phyloP scores from a whole-genome alignment of 2,888 invertebrate genomes.

The Geophilus truncorum region DNA sequence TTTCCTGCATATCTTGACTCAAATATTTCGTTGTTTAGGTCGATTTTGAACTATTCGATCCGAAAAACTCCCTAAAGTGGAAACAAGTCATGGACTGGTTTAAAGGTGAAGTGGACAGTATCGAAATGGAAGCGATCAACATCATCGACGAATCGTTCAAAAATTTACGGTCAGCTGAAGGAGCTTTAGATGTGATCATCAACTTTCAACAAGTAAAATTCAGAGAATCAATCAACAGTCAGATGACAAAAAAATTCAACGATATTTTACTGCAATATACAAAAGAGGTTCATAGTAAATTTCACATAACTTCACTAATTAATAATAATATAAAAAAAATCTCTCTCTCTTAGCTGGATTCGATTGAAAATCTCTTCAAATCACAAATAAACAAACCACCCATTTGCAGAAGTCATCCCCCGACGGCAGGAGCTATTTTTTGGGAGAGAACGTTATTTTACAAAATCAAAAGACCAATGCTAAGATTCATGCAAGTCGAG shows the following conservation, averaged over 20 bases:
- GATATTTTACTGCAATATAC: constrained; percentile 77
- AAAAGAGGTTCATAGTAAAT: constrained; percentile 65
- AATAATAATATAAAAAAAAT: too few species aligned
- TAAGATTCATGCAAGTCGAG: constrained; percentile 70
- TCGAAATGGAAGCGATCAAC: constrained; percentile 75
- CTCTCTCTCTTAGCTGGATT: too few species aligned
- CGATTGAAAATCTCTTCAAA: constrained; percentile 43
- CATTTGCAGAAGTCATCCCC: constrained; percentile 68
- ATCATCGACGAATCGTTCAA: constrained; percentile 83
- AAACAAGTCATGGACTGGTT: constrained; percentile 73
- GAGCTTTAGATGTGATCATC: constrained; percentile 70
- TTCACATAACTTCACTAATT: too few species aligned
- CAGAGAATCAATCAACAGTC: constrained; percentile 64
- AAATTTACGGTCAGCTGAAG: constrained; percentile 71
- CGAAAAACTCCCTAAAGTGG: constrained; percentile 78
- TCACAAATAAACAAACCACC: constrained; percentile 57
- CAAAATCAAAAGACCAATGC: constrained; percentile 70
- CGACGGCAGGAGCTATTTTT: constrained; percentile 74
- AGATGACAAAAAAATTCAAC: constrained; percentile 74
- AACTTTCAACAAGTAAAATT: constrained; percentile 76
- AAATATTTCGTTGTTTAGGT: constrained; percentile 59
- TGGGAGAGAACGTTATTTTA: constrained; percentile 78
- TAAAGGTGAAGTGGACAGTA: constrained; percentile 62
- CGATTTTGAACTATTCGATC: constrained; percentile 76
- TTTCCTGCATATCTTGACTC: too few species aligned